phyloP scores from a whole-genome alignment of 2,888 invertebrate species.

The Catocala fraxini region DNA sequence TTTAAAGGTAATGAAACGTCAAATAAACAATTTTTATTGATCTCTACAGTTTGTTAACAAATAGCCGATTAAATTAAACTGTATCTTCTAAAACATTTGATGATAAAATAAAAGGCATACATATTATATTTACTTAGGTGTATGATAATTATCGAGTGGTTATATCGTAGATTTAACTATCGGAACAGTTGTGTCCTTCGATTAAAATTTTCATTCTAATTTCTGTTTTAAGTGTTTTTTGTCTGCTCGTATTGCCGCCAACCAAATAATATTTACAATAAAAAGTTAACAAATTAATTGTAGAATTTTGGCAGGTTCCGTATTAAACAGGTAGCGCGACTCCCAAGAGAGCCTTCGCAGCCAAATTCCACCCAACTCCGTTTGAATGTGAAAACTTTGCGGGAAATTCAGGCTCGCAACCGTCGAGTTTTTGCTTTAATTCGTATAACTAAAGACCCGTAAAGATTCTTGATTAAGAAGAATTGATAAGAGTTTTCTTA shows the following conservation, averaged over 20 bases:
- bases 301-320: slow-evolving; percentile 58
- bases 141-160: no score
- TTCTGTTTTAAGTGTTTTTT: slow-evolving; percentile 25
- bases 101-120: no score
- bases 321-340: slow-evolving; percentile 58
- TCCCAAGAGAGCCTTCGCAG: slow-evolving; percentile 57
- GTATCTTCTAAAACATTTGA: no score
- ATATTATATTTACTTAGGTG: no score
- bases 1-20: no score
- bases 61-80: no score
- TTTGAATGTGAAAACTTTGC: slow-evolving; percentile 69
- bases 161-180: no score
- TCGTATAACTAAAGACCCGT: slow-evolving; percentile 51
- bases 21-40: no score
- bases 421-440: slow-evolving; percentile 62
- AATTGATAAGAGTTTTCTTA: slow-evolving; percentile 23
- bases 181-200: no score
- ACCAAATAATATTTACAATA: slow-evolving; percentile 62
- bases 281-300: slow-evolving; percentile 71
- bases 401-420: slow-evolving; percentile 50
- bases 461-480: slow-evolving; percentile 49
- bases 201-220: background rate
- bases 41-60: no score
- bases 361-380: slow-evolving; percentile 62
- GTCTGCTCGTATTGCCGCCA: slow-evolving; percentile 36